Evolutionary conservation across 2,888 invertebrate species (phyloP).

Genomic region (Malacosoma neustria): DNA sequence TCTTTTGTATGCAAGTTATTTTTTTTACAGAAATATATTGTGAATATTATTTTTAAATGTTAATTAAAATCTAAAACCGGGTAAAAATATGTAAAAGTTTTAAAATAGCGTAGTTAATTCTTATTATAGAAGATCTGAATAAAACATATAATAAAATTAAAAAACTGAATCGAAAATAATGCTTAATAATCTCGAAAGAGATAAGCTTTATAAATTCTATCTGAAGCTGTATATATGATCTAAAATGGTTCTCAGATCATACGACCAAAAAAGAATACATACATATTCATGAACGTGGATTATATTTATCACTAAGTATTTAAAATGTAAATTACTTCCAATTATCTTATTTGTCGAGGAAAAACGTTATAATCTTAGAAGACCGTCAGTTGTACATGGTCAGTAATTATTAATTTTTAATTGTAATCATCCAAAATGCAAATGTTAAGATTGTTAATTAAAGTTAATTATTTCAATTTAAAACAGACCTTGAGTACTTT

Average conservation of each 20-base stretch:
- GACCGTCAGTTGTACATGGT: slow-evolving; percentile 23
- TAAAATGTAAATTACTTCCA: slow-evolving; percentile 17
- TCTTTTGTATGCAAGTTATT: no score
- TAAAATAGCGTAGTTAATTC: no score
- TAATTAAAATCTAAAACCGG: no score
- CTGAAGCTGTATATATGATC: neutral
- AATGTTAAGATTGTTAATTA: slow-evolving; percentile 33
- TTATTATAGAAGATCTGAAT: no score
- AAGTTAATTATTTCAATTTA: slow-evolving; percentile 27
- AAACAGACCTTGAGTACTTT: slow-evolving; percentile 14
- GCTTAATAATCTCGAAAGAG: no score
- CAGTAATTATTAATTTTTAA: slow-evolving; percentile 34
- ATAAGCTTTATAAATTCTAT: no score
- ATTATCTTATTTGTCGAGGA: slow-evolving; percentile 35
- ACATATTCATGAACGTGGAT: neutral
- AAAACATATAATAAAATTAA: no score
- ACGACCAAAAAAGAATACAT: neutral
- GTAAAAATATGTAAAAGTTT: no score
- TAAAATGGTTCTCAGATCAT: neutral
- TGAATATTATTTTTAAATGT: no score
- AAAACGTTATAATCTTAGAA: slow-evolving; percentile 27
- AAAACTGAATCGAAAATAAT: no score
- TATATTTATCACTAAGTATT: slow-evolving; percentile 3
- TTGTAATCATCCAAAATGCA: slow-evolving; percentile 28
- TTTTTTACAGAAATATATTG: no score